phyloP scores from a whole-genome alignment of 2,888 invertebrate species.

The Drosophila dives region DNA sequence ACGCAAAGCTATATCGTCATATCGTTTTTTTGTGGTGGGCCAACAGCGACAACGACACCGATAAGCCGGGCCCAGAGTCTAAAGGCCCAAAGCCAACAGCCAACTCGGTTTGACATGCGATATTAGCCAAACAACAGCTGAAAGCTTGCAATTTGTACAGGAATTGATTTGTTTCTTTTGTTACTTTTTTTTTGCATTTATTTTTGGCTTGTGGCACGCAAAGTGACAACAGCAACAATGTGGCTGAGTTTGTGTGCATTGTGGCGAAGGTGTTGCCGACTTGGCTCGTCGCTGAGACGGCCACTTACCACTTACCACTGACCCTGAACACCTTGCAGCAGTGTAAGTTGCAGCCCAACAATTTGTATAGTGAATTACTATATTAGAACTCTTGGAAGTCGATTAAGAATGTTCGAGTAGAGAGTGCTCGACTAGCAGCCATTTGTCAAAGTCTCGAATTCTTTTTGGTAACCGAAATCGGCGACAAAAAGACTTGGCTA shows the following conservation, averaged over 20 bases:
- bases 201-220: conserved; percentile 60
- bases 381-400: not conserved
- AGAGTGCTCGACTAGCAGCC: not conserved
- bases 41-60: conserved; percentile 54
- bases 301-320: conserved; percentile 38
- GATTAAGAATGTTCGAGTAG: not conserved
- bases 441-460: too few relatives aligned
- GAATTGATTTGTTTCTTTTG: conserved; percentile 67
- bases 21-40: conserved; percentile 42
- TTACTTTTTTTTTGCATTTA: not conserved
- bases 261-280: conserved; percentile 39
- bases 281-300: conserved; percentile 17
- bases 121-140: conserved; percentile 17
- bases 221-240: conserved; percentile 34
- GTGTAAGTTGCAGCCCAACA: not conserved
- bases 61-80: conserved; percentile 51
- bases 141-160: conserved; percentile 71
- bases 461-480: not conserved
- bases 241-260: conserved; percentile 46
- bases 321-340: conserved; percentile 45
- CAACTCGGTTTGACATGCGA: conserved; percentile 58
- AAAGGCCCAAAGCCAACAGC: conserved; percentile 9
- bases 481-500: not conserved
- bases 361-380: not conserved
- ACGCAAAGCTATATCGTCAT: conserved; percentile 65